phyloP scores from a whole-genome alignment of 2,888 invertebrate species.

The Laspeyria flexula region DNA sequence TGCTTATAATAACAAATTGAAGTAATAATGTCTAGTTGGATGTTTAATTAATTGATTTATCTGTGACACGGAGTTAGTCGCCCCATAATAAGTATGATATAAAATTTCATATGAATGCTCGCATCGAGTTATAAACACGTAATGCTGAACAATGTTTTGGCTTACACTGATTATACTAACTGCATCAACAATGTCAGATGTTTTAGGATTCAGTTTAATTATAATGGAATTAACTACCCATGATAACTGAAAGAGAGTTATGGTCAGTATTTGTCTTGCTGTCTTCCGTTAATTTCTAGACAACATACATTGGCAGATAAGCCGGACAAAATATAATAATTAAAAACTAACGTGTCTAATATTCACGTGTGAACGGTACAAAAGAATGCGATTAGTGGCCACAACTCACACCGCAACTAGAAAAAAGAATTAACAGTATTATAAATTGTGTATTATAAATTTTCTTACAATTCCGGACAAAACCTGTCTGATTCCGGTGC shows the following conservation, averaged over 20 bases:
- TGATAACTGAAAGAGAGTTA: too few species aligned
- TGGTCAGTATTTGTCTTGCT: too few species aligned
- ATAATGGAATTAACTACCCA: not conserved
- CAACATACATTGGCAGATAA: not conserved
- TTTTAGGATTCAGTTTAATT: not conserved
- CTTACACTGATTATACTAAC: not conserved
- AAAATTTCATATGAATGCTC: too few species aligned
- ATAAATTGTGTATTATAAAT: conserved; percentile 6
- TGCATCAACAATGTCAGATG: not conserved
- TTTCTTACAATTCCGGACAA: conserved; percentile 5
- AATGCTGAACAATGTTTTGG: not conserved
- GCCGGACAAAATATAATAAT: not conserved
- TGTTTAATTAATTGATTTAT: not conserved
- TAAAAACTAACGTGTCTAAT: conserved; percentile 1
- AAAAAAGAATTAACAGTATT: conserved; percentile 2
- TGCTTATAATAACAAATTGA: conserved; percentile 26
- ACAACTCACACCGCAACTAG: not conserved
- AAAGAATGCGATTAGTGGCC: conserved; percentile 10
- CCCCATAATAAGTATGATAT: too few species aligned
- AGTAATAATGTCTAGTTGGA: conserved; percentile 19
- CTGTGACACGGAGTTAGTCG: too few species aligned
- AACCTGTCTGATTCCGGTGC: conserved; percentile 25
- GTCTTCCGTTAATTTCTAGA: not conserved
- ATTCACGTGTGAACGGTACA: conserved; percentile 5
- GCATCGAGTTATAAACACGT: too few species aligned